A percentile compares a stretch with the other conserved stretches of the same genome.
These are phyloP conservation scores for Rhynchomys soricoides DNA, from an alignment of 2,113 vertebrate species.

Conservation along the genomic window DNA sequence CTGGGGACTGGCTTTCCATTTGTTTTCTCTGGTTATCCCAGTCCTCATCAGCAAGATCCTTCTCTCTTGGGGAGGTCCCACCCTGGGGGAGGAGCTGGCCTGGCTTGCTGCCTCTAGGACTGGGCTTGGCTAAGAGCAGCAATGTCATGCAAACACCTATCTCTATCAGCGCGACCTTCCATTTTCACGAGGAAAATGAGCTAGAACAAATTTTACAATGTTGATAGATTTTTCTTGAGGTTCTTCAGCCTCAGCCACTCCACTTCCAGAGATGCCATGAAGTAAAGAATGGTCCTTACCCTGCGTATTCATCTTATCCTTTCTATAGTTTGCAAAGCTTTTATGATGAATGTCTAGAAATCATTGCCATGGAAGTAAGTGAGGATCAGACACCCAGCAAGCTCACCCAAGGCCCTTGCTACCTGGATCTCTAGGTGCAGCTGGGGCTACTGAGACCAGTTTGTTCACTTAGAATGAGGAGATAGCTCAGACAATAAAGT, in stretches of 20 bases:
- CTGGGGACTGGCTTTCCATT: rapidly evolving
- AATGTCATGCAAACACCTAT: neutral
- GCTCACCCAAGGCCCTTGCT: neutral
- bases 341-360: neutral
- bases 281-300: neutral
- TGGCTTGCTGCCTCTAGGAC: neutral
- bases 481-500: neutral
- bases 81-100: neutral
- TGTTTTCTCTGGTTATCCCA: neutral
- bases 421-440: neutral
- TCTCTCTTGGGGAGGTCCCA: rapidly evolving
- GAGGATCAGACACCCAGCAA: neutral
- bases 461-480: neutral
- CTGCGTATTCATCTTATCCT: neutral
- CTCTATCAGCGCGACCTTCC: neutral
- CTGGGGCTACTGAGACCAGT: neutral
- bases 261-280: neutral
- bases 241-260: neutral
- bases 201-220: conserved; percentile 1
- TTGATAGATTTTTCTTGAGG: neutral
- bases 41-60: neutral
- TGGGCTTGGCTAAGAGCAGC: neutral
- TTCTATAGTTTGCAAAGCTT: neutral
- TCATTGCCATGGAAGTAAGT: neutral
- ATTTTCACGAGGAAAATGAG: neutral